phyloP scores from a whole-genome alignment of 2,113 vertebrate species.

The Clarias batrachus region DNA sequence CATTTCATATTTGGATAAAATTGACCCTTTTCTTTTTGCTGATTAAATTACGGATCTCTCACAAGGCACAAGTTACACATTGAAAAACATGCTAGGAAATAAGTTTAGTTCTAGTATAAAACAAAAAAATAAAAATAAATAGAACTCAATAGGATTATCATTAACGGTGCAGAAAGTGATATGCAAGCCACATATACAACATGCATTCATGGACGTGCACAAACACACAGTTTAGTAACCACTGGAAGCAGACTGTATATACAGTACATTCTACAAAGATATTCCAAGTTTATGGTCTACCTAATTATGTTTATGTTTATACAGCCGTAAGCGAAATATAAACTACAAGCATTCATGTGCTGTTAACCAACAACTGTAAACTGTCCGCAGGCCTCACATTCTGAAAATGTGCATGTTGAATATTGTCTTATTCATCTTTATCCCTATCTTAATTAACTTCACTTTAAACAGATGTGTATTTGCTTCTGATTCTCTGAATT shows the following conservation, averaged over 20 bases:
- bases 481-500: too few species aligned
- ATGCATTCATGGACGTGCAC: conserved; percentile 14
- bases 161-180: conserved; percentile 27
- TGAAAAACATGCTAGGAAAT: not conserved
- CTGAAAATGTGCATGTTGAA: conserved; percentile 19
- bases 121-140: not conserved
- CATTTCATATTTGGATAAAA: not conserved
- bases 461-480: not conserved
- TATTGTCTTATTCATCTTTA: conserved; percentile 4
- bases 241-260: not conserved
- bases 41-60: not conserved
- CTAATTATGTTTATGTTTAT: conserved; percentile 10
- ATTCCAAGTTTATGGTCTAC: conserved; percentile 7
- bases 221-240: conserved; percentile 9
- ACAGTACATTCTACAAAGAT: conserved; percentile 20
- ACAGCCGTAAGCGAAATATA: not conserved
- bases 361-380: conserved; percentile 1
- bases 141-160: not conserved
- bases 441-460: not conserved
- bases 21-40: not conserved
- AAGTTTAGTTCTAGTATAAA: not conserved
- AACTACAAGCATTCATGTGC: conserved; percentile 15
- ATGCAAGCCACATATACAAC: conserved; percentile 14
- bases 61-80: conserved; percentile 6
- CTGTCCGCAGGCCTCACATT: conserved; percentile 7